Base-by-base conservation (phyloP, 2,113 vertebrate species). In the Brevimyrus niger region DNA sequence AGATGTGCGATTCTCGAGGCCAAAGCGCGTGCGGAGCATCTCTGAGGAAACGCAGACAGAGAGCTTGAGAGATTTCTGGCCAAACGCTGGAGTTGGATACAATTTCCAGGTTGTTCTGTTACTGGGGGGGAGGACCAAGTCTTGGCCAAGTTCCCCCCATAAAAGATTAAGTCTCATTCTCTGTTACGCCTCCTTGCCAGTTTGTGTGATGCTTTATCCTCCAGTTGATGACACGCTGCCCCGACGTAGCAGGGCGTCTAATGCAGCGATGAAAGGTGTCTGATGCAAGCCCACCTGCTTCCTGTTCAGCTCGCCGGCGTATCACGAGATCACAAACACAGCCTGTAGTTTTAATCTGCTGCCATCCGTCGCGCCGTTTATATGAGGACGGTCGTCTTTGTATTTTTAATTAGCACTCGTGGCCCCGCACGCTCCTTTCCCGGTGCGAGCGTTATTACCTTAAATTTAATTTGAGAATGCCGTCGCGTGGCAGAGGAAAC, bases 91-190 rank as follows among this genome's bases (percentile, higher is more conserved):
- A 47, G 83, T 46, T 88, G 53, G 91, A 90, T 88, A 92, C 91
- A 87, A 88, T 93, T 92, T 94, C 91, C 91, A 93, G 93, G 95
- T 94, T 92, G 89, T 91, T 91, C 92, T 91, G 90, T 69, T 69
- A 31, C 61, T 92, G 91, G 91, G 86, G 85, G 83, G 92, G 85
- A 61, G 85, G 86, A 13, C 92, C 91, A 92, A 92, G 92, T 94
- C 92, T 92, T 93, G 93, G 93, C 93, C 91, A 88, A 91, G 76
- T 92, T 94, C 91, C 89, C 93, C 87, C 90, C 91, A 89, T 83
- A 89, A 88, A 88, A 92, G 87, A 92, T 93, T 94, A 95, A 94
- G 93, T 92, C 92, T 90, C 27, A 69, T 69, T 11, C 38, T 58
- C 44, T 94, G 93, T 94, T 31, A 8, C 4, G 3, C 17, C 17